Evolutionary conservation across 1,140 invertebrate genomes (phyloP).

Genomic region (Trachymyrmex septentrionalis): DNA sequence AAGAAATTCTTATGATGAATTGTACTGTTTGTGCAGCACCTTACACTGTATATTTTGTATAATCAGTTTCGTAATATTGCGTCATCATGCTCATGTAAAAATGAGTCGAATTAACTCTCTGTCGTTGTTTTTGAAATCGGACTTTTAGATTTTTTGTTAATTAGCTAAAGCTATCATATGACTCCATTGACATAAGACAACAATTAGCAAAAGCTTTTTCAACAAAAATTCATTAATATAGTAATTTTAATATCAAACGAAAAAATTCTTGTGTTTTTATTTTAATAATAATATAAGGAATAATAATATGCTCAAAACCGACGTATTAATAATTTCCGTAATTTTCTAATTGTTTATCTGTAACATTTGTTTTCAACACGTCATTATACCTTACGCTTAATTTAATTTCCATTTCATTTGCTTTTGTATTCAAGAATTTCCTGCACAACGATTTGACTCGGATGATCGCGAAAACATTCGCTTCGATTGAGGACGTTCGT

Average conservation of each 20-base stretch:
- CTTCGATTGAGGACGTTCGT: not conserved
- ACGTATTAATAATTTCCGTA: not conserved
- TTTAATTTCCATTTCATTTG: conserved; percentile 20
- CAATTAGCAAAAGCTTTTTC: not conserved
- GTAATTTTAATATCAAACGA: not conserved
- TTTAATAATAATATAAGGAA: not conserved
- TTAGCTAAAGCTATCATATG: not conserved
- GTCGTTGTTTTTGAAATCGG: not conserved
- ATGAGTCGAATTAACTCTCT: conserved; percentile 5
- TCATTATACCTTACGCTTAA: not conserved
- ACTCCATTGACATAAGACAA: not conserved
- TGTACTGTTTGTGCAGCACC: not conserved
- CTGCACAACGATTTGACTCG: not conserved
- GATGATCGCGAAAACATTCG: conserved; percentile 40
- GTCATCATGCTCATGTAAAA: conserved; percentile 4
- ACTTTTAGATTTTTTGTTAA: not conserved
- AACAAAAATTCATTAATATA: not conserved
- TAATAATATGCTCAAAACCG: not conserved
- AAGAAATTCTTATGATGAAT: not conserved
- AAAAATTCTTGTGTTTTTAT: not conserved
- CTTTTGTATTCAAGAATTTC: not conserved
- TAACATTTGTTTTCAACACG: not conserved
- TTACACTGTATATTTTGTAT: not conserved
- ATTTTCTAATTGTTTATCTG: not conserved
- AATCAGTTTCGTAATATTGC: conserved; percentile 31